Conservation (phyloP, 2,888 invertebrate species). For the Drosophila buzzatii region DNA sequence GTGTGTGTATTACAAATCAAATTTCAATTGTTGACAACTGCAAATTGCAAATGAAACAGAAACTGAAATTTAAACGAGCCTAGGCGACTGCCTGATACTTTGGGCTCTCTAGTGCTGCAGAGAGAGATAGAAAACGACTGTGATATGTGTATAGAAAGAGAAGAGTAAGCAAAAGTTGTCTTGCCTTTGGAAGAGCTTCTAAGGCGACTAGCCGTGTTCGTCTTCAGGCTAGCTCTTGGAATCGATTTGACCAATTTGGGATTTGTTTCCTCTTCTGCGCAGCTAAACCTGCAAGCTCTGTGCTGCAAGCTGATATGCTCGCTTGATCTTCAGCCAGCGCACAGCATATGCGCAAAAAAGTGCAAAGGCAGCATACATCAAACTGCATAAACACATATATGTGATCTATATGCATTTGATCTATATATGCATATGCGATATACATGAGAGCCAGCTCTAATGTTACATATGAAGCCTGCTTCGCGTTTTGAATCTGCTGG, state of each 20-base stretch:
- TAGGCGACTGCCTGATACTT: neutral
- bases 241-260: too few relatives aligned
- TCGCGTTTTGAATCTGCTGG: slow-evolving; percentile 9
- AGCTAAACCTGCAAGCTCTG: too few relatives aligned
- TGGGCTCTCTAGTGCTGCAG: neutral
- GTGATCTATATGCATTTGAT: neutral
- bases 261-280: too few relatives aligned
- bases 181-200: too few relatives aligned
- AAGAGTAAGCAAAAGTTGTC: too few relatives aligned
- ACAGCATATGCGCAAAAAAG: slow-evolving; percentile 3
- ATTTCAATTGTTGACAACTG: slow-evolving; percentile 13
- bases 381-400: neutral
- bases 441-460: neutral
- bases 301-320: neutral
- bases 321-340: neutral
- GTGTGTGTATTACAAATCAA: neutral
- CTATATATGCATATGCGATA: neutral
- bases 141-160: too few relatives aligned
- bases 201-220: too few relatives aligned
- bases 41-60: slow-evolving; percentile 3
- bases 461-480: slow-evolving; percentile 8
- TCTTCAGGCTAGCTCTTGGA: too few relatives aligned
- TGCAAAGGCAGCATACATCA: slow-evolving; percentile 19
- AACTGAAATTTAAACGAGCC: neutral
- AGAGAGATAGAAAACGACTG: too few relatives aligned